These are phyloP conservation scores for Choreutis nemorana DNA, from an alignment of 2,888 invertebrate genomes.

Conservation along the genomic window DNA sequence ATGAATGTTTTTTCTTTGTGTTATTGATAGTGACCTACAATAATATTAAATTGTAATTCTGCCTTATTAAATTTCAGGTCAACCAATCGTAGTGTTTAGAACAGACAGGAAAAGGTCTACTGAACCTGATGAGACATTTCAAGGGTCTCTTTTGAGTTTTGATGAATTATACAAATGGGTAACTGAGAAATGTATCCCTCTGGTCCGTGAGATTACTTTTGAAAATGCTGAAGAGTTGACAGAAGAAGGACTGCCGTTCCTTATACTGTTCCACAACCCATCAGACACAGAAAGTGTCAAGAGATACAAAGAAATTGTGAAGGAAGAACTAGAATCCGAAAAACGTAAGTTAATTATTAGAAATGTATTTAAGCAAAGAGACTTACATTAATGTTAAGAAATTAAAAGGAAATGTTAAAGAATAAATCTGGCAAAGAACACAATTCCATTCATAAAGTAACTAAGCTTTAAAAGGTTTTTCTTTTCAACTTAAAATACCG, in stretches of 20 bases:
- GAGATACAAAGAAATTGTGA: conserved; percentile 83
- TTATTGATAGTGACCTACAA: not conserved
- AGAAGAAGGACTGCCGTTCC: conserved; percentile 97
- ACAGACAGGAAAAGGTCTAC: conserved; percentile 81
- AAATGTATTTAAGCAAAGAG: not conserved
- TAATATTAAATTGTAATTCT: too few relatives aligned
- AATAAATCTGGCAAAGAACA: too few relatives aligned
- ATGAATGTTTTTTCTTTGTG: not conserved
- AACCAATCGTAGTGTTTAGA: conserved; percentile 84
- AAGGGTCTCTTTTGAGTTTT: conserved; percentile 75
- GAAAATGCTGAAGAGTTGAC: conserved; percentile 99
- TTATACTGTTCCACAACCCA: conserved; percentile 94
- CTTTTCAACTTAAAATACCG: too few relatives aligned
- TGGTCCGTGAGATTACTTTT: conserved; percentile 98
- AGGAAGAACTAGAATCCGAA: conserved; percentile 79
- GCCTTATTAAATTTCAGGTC: conserved; percentile 48
- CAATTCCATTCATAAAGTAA: too few relatives aligned
- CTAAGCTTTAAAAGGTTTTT: too few relatives aligned
- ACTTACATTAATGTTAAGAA: too few relatives aligned
- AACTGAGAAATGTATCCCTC: conserved; percentile 91
- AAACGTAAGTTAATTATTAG: conserved; percentile 77
- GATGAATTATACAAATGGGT: conserved; percentile 92
- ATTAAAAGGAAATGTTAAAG: too few relatives aligned
- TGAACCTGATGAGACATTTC: conserved; percentile 85
- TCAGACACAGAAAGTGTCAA: conserved; percentile 85